Percentiles rank a stretch among this genome's conserved stretches.
phyloP scores from a whole-genome alignment of 2,113 vertebrate genomes.

The Tautogolabrus adspersus region DNA sequence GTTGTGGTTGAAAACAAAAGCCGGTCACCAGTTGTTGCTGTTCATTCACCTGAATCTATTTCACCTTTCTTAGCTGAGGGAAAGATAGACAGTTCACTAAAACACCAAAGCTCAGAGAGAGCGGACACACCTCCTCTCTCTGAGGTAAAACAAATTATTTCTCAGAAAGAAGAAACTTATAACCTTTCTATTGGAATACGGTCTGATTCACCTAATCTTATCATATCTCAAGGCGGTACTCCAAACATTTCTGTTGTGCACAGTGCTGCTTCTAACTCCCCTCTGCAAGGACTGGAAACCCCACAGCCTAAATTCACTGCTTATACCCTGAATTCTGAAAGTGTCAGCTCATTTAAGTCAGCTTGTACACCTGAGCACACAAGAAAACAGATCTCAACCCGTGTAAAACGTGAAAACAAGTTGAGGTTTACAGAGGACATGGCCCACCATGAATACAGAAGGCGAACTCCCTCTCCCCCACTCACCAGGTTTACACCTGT shows the following conservation, averaged over 20 bases:
- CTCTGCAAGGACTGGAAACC: slow-evolving; percentile 37
- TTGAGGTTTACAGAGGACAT: slow-evolving; percentile 57
- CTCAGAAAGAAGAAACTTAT: slow-evolving; percentile 26
- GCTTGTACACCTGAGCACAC: slow-evolving; percentile 24
- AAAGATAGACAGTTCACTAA: slow-evolving; percentile 22
- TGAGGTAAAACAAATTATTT: background rate
- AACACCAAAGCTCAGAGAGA: slow-evolving; percentile 38
- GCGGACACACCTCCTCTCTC: slow-evolving; percentile 4
- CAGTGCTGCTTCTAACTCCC: slow-evolving; percentile 20
- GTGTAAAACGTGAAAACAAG: slow-evolving; percentile 47
- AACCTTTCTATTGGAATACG: slow-evolving; percentile 25
- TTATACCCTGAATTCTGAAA: slow-evolving; percentile 41
- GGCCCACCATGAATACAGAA: slow-evolving; percentile 61
- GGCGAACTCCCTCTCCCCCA: slow-evolving; percentile 73
- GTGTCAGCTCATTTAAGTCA: slow-evolving; percentile 31
- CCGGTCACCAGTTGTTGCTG: slow-evolving; percentile 23
- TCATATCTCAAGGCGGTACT: slow-evolving; percentile 17
- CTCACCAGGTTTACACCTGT: slow-evolving; percentile 81
- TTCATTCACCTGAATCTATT: slow-evolving; percentile 28
- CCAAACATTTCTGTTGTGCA: slow-evolving; percentile 29
- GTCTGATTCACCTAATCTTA: slow-evolving; percentile 45
- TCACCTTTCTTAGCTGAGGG: slow-evolving; percentile 31
- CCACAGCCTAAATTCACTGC: slow-evolving; percentile 21
- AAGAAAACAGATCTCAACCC: slow-evolving; percentile 40
- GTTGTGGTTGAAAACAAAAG: slow-evolving; percentile 33